Base-by-base conservation (phyloP, 2,797 vertebrate species). In the Pterois miles region DNA sequence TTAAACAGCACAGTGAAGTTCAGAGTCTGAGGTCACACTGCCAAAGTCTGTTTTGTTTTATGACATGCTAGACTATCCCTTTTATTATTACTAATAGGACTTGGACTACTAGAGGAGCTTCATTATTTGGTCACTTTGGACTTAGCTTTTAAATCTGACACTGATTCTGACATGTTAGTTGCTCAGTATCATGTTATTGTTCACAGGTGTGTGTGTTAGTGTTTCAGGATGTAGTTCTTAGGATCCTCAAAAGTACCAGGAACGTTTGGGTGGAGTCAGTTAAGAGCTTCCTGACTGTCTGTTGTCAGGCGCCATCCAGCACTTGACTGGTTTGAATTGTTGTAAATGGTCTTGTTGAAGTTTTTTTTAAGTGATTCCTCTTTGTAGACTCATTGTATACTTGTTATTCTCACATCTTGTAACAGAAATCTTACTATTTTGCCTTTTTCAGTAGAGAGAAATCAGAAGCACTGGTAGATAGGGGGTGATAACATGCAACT, bases 231-330 rank as follows among this genome's bases (percentile, higher is more conserved):
- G 81, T 52, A 6, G 36, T 65, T 82, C 73, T 76, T 1, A 18
- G 76, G 53, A 75, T 27, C 64, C 67, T 84, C 6, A 25, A 22
- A 27, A 46, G 40, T 43, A 65, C 27, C 69, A 40, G 63, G 83
- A 81, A 85, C 75, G 0, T 57, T 71, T 8, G 67, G 87, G 82
- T 74, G 86, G 85, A 76, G 87, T 2, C 76, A 54, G 18, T 71
- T 43, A 0, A 46, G 62, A 68, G 53, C 62, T 83, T 86, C 83
- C 83, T 50, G 33, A 13, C 40, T 16, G 34, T 36, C 57, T 59
- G 53, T 46, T 4, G 23, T 69, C 9, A 4, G 20, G 0, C 4
- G 5, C 60, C 68, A 23, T 18, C 43, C 11, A 8, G 23, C 67
- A 74, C 63, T 52, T 57, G 48, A 53, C 54, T 13, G 22, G n/a